These are phyloP conservation scores for Agrotis segetum DNA, from an alignment of 2,888 invertebrate species.

Conservation along the genomic window DNA sequence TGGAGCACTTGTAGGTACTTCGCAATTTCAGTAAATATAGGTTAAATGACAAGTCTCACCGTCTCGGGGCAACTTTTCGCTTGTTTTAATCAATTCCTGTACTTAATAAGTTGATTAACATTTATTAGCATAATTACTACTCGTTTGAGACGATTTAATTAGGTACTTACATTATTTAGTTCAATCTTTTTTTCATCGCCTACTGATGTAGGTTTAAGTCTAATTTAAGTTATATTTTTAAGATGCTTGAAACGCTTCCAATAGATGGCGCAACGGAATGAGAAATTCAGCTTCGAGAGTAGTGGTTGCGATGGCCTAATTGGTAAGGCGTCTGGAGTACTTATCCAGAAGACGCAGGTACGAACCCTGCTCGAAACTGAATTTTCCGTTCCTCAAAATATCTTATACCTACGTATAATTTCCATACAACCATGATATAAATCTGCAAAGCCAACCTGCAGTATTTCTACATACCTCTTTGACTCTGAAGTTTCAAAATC, in stretches of 20 bases:
- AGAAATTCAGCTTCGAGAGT: too few relatives aligned
- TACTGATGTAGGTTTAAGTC: neutral
- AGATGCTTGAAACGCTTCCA: too few relatives aligned
- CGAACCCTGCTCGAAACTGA: too few relatives aligned
- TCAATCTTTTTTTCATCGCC: neutral
- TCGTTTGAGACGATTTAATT: neutral
- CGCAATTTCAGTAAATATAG: neutral
- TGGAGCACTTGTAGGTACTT: neutral
- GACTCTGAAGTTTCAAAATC: neutral
- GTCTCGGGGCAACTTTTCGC: too few relatives aligned
- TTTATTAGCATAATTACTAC: neutral
- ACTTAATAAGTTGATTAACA: neutral
- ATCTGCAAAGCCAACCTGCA: neutral
- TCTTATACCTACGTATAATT: neutral
- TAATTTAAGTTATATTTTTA: too few relatives aligned
- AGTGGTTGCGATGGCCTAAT: too few relatives aligned
- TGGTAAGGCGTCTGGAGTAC: too few relatives aligned
- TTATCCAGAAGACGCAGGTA: too few relatives aligned
- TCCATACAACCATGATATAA: neutral
- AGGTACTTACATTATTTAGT: neutral
- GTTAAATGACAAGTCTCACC: neutral
- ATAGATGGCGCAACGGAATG: too few relatives aligned
- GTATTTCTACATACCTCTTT: neutral
- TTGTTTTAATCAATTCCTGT: neutral
- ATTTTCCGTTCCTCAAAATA: too few relatives aligned